Evolutionary conservation across 1,140 invertebrate genomes (phyloP), one percentile per base, ranked within the genome.

Genomic region (Euschistus heros): DNA sequence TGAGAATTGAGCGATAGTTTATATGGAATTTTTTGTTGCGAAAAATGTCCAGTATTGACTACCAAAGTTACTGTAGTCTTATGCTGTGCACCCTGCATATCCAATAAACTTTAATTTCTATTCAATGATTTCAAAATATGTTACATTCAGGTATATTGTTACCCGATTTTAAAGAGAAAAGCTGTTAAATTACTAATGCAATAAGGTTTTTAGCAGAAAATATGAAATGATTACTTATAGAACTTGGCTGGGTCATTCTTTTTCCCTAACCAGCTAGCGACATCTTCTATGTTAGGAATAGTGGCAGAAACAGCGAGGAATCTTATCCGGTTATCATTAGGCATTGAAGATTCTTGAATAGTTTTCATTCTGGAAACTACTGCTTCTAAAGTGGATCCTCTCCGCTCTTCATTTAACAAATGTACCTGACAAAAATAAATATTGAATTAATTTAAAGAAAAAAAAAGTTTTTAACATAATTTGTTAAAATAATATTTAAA

Each of bases 271-370:
- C 89, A 91, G 47, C 79, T 74, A 7, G 85, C 83, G 33, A 91
- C 79, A 75, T 92, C 89, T 69, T 85, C 80, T 50, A 85, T 82
- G 73, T 92, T 92, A 46, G 86, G 83, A 66, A 89, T 82, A 0
- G 88, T 91, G 5, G 89, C 89, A 20, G 89, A 91, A 0, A 87
- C 82, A 24, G 88, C 88, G 2, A 91, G 72, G 71, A 91, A 88
- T 71, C 88, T 74, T n/a, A 87, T 80, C 68, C 18, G 71, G 62
- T 46, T n/a, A n/a, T 64, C 66, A 60, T 66, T 63, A 37, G 64
- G 26, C 15, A 65, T n/a, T 14, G 64, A 46, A 10, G 71, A 71
- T 27, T 72, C 63, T 66, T 76, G 73, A 30, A 79, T 72, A 8
- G 82, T 85, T 75, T 88, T 88, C 84, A 89, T 87, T 61, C 87